Percentiles rank a stretch among this genome's conserved stretches.
Evolutionary conservation across 2,888 invertebrate genomes (phyloP).

Genomic region (Lycaena phlaeas): DNA sequence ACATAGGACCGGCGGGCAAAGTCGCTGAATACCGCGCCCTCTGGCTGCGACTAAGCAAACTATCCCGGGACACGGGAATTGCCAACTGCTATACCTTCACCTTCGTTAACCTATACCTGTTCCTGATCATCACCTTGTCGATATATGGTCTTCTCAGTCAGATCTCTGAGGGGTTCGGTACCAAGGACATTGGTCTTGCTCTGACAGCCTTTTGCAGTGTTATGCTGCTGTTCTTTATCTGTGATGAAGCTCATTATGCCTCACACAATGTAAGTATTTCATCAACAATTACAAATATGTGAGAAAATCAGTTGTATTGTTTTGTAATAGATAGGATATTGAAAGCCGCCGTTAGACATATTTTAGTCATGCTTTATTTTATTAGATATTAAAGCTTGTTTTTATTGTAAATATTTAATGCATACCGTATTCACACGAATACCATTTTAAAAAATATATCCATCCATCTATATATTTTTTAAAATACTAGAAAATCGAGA

Average conservation of each 20-base stretch:
- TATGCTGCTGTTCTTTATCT: conserved; percentile 79
- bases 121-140: conserved; percentile 81
- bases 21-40: conserved; percentile 80
- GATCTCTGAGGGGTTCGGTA: conserved; percentile 80
- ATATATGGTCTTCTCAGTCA: conserved; percentile 82
- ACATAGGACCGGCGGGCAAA: conserved; percentile 78
- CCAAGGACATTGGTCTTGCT: conserved; percentile 79
- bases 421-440: too few species aligned
- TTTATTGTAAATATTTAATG: too few species aligned
- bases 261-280: conserved; percentile 76
- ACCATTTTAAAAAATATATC: too few species aligned
- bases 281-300: too few species aligned
- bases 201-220: conserved; percentile 78
- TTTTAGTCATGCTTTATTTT: too few species aligned
- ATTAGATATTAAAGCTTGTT: too few species aligned
- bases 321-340: too few species aligned
- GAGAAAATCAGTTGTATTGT: too few species aligned
- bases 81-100: conserved; percentile 80
- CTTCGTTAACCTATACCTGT: conserved; percentile 78
- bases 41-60: conserved; percentile 80
- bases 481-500: too few species aligned
- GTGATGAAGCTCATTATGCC: conserved; percentile 82
- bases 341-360: too few species aligned
- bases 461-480: too few species aligned
- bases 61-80: conserved; percentile 77